Evolutionary conservation across 2,113 vertebrate genomes (phyloP), one percentile per base, ranked within the genome.

Genomic region (Artemisiospiza belli): DNA sequence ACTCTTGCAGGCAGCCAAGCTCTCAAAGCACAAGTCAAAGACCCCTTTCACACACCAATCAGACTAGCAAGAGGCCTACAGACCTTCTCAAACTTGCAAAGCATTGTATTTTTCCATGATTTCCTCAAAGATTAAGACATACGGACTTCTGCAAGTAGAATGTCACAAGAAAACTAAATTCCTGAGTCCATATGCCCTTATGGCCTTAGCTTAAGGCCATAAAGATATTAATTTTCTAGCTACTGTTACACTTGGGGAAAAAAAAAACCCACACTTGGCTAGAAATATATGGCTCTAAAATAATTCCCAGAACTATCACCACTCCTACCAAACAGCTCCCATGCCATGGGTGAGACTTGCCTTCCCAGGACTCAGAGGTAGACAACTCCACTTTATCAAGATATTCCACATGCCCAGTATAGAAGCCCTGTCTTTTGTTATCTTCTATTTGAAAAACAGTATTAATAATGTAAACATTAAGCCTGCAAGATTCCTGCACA

Each of bases 381-480:
- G 25, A 37, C 11, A 76, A 31, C 3, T 3, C 15, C 41, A 31
- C 44, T 88, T 88, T 2, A 57, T 8, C 55, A 86, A 70, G 33
- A 39, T 43, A 47, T 12, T 66, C 28, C 8, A 54, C 14, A 31
- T 41, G 2, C 12, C 8, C 30, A 63, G 27, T 23, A 41, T 2
- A 77, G 81, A 13, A 9, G 1, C 10, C 28, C 17, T 28, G 12
- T 24, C 46, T 54, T 89, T 80, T 12, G 14, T 10, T 0, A 67
- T 35, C n/a, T 69, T 12, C 27, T 46, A 25, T 69, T 83, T 92
- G 28, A 49, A 77, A 94, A 86, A n/a, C 33, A 58, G 51, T 59
- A 83, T 83, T 88, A 95, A 83, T 83, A 92, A 95, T 52, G 51
- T 67, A 92, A 94, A 78, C 68, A 92, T 54, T 55, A 83, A 59